phyloP scores from a whole-genome alignment of 2,113 vertebrate genomes.

The Stictonetta naevosa region DNA sequence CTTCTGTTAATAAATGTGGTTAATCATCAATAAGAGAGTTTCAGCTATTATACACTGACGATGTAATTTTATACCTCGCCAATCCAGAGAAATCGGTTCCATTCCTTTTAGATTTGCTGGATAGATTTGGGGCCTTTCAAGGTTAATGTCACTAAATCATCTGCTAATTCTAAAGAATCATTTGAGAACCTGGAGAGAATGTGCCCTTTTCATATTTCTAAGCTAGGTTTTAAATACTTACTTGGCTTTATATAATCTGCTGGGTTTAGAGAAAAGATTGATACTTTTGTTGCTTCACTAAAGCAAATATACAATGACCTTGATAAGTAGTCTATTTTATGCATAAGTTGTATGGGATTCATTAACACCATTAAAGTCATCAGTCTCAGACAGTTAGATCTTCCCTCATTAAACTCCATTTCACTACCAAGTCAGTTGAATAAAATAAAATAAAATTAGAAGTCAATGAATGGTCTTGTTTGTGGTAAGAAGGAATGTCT shows the following conservation, averaged over 20 bases:
- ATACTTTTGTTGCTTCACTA: background rate
- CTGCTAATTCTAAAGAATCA: conserved; percentile 64
- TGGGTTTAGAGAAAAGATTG: background rate
- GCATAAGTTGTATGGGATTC: background rate
- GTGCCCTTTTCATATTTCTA: background rate
- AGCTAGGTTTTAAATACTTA: conserved; percentile 4
- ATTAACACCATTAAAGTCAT: conserved; percentile 29
- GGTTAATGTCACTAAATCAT: conserved; percentile 69
- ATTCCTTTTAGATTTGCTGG: conserved; percentile 59
- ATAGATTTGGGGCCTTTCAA: conserved; percentile 58
- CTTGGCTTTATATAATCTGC: background rate
- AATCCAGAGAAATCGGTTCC: conserved; percentile 63
- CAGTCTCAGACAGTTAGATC: conserved; percentile 46
- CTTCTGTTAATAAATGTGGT: conserved; percentile 68
- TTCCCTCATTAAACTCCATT: conserved; percentile 44
- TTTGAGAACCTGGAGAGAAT: conserved; percentile 27
- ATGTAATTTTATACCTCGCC: conserved; percentile 75
- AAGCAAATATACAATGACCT: conserved; percentile 54
- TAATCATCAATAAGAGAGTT: conserved; percentile 71
- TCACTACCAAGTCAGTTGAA: conserved; percentile 10
- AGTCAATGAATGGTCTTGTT: background rate
- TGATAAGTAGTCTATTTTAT: conserved; percentile 23
- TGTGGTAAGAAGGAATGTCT: background rate
- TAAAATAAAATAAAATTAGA: conserved; percentile 24
- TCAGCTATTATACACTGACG: conserved; percentile 57